Percentiles rank a stretch among this genome's conserved stretches.
Conservation (phyloP, 2,888 invertebrate species). For the Meta bourneti region DNA sequence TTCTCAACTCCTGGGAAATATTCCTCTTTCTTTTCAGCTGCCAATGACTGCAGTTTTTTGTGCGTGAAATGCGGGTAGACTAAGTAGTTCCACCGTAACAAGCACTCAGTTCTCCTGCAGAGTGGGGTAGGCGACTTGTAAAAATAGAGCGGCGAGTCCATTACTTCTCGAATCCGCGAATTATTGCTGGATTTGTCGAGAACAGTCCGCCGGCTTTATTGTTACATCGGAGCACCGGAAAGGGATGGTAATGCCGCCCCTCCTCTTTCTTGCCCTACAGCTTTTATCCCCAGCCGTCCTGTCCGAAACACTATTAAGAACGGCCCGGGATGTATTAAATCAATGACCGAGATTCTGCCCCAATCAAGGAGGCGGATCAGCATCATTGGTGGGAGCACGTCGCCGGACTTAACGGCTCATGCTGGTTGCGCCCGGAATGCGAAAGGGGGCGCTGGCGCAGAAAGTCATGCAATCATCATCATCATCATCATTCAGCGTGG, state of each 20-base stretch:
- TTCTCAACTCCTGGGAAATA: too few species aligned
- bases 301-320: slow-evolving; percentile 43
- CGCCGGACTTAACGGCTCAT: slow-evolving; percentile 52
- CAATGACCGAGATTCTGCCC: slow-evolving; percentile 42
- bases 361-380: slow-evolving; percentile 41
- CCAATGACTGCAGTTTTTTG: too few species aligned
- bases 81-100: too few species aligned
- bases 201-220: neutral
- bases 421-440: slow-evolving; percentile 44
- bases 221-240: neutral
- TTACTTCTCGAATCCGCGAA: neutral
- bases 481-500: slow-evolving; percentile 56
- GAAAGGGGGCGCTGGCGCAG: slow-evolving; percentile 22
- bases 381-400: slow-evolving; percentile 57
- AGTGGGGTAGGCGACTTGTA: too few species aligned
- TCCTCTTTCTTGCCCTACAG: too few species aligned
- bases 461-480: slow-evolving; percentile 54
- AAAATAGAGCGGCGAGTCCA: neutral
- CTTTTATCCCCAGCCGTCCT: neutral
- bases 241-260: neutral
- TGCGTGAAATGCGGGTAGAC: too few species aligned
- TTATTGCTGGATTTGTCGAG: neutral
- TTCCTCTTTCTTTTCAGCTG: too few species aligned
- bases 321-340: slow-evolving; percentile 25
- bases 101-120: too few species aligned